Base-by-base conservation (phyloP, 2,113 vertebrate species). In the Phylloscopus trochilus region DNA sequence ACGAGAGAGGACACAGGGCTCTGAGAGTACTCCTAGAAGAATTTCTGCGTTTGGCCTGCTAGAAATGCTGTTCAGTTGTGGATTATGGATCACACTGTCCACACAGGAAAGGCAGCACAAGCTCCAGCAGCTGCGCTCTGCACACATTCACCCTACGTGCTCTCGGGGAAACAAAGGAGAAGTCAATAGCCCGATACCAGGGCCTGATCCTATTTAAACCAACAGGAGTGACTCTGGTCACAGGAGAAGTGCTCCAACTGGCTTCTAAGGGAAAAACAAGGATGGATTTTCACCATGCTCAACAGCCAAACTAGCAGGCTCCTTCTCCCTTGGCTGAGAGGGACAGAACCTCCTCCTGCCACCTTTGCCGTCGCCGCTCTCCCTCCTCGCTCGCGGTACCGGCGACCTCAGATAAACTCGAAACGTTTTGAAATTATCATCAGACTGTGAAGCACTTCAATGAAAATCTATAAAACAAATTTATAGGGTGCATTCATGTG, bases 401-500 rank as follows among this genome's bases (percentile, higher is more conserved):
- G 4, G 86, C 2, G 83, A 96, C 94, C 96, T 95, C 95, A 78
- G 92, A 96, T 96, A 96, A 96, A 96, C 93, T 46, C 66, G 0
- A 60, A 95, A 64, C 9, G 5, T 86, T 95, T 43, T 72, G 80
- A 94, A 93, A 95, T 96, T 93, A 92, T 73, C 94, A 89, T 95
- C 83, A 78, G 90, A 75, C 93, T 96, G 92, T 93, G 85, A 93
- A 95, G 88, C 90, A 83, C 93, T 93, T 96, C 94, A 90, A 79
- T 82, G 93, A 90, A 96, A 95, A 96, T 93, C 95, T 90, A 96
- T 96, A 96, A 96, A 96, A 81, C 80, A 81, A 96, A 96, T 96
- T 94, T 95, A 96, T 78, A 93, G 86, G 72, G 92, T 82, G 92
- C 90, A 95, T 92, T 90, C 49, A 8, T 72, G 94, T 76, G 88